phyloP scores from a whole-genome alignment of 2,113 vertebrate species.

The Rhinichthys klamathensis region DNA sequence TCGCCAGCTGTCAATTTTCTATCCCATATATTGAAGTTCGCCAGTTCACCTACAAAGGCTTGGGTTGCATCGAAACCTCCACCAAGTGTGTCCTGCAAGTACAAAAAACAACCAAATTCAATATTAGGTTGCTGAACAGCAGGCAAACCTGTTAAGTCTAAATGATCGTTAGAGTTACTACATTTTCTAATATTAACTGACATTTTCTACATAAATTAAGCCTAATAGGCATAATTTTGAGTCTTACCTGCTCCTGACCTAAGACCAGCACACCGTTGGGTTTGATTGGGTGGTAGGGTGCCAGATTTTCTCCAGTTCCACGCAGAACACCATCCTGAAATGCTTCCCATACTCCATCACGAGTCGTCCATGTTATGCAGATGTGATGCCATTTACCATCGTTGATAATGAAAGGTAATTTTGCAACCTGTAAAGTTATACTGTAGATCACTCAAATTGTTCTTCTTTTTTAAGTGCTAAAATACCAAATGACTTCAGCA shows the following conservation, averaged over 20 bases:
- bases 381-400: constrained; percentile 98
- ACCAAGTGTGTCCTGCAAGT: constrained; percentile 63
- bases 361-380: constrained; percentile 94
- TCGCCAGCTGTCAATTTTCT: constrained; percentile 87
- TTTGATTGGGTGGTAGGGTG: constrained; percentile 18
- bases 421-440: constrained; percentile 84
- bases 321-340: constrained; percentile 88
- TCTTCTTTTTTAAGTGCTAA: not conserved
- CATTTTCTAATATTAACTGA: not conserved
- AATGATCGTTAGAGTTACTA: not conserved
- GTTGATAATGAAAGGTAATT: constrained; percentile 92
- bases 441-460: not conserved
- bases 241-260: constrained; percentile 25
- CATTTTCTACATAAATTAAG: not conserved
- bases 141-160: not conserved
- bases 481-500: not conserved
- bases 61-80: constrained; percentile 93
- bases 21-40: constrained; percentile 95
- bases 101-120: constrained; percentile 29
- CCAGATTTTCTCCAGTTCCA: constrained; percentile 26
- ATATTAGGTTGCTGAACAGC: not conserved
- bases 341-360: constrained; percentile 96
- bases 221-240: not conserved
- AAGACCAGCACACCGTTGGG: not conserved
- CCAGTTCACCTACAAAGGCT: constrained; percentile 91